phyloP scores from a whole-genome alignment of 2,113 vertebrate genomes.

The Carettochelys insculpta region DNA sequence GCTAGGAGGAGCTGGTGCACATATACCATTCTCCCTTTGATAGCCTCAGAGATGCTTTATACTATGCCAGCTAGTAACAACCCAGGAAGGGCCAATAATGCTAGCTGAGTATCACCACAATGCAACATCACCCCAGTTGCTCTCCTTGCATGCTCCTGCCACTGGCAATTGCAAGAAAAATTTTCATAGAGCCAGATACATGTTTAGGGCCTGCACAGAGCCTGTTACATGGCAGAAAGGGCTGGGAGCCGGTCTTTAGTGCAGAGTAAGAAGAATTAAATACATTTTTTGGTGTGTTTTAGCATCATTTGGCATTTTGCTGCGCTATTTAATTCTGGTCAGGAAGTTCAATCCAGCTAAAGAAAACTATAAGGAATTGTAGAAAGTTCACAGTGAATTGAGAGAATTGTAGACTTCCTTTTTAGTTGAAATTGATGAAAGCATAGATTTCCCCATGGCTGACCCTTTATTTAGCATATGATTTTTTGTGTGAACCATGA shows the following conservation, averaged over 20 bases:
- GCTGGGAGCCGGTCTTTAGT: rapidly evolving
- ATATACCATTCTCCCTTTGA: not conserved
- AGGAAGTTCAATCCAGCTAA: not conserved
- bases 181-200: rapidly evolving
- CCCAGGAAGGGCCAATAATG: rapidly evolving
- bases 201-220: rapidly evolving
- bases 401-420: conserved; percentile 7
- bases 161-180: rapidly evolving
- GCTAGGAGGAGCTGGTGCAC: not conserved
- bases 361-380: conserved; percentile 14
- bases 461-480: not conserved
- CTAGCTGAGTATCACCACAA: not conserved
- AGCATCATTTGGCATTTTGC: rapidly evolving
- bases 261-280: not conserved
- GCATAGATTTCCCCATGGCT: not conserved
- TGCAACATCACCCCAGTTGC: not conserved
- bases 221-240: rapidly evolving
- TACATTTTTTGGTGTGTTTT: rapidly evolving
- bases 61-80: not conserved
- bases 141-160: not conserved
- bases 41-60: not conserved
- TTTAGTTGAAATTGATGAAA: not conserved
- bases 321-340: not conserved
- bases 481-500: not conserved
- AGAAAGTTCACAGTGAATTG: not conserved